Conservation (phyloP, 1,140 invertebrate genomes). For the Bombyx mori region DNA sequence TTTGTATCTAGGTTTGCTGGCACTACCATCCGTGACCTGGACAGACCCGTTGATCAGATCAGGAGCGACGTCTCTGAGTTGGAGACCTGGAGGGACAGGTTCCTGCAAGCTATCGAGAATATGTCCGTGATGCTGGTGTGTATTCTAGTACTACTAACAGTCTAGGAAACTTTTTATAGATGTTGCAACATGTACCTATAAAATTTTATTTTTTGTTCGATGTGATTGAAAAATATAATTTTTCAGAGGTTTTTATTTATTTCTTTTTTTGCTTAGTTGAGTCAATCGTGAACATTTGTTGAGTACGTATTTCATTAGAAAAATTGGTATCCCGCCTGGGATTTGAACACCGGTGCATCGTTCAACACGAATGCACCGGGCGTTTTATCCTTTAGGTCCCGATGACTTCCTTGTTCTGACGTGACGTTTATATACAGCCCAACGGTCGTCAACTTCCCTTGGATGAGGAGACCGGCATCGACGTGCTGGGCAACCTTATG, state of each 20-base stretch:
- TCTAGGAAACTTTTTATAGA: too few species aligned
- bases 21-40: constrained; percentile 74
- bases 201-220: background rate
- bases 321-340: too few species aligned
- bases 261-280: too few species aligned
- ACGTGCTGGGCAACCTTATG: constrained; percentile 85
- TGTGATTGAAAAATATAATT: background rate
- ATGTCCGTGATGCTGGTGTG: constrained; percentile 74
- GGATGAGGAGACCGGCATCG: constrained; percentile 80
- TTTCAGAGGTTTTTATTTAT: too few species aligned
- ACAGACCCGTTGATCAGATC: constrained; percentile 77
- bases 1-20: constrained; percentile 61
- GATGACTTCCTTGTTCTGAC: too few species aligned
- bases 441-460: constrained; percentile 71
- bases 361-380: too few species aligned
- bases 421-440: constrained; percentile 24
- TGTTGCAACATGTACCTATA: background rate
- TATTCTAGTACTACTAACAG: background rate
- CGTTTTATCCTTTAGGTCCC: too few species aligned
- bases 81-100: constrained; percentile 82
- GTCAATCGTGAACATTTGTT: too few species aligned
- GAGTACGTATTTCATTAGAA: too few species aligned
- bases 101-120: constrained; percentile 81
- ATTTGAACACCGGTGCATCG: too few species aligned
- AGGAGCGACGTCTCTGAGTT: constrained; percentile 78